Evolutionary conservation across 2,797 vertebrate genomes (phyloP).

Genomic region (Channallabes apus): DNA sequence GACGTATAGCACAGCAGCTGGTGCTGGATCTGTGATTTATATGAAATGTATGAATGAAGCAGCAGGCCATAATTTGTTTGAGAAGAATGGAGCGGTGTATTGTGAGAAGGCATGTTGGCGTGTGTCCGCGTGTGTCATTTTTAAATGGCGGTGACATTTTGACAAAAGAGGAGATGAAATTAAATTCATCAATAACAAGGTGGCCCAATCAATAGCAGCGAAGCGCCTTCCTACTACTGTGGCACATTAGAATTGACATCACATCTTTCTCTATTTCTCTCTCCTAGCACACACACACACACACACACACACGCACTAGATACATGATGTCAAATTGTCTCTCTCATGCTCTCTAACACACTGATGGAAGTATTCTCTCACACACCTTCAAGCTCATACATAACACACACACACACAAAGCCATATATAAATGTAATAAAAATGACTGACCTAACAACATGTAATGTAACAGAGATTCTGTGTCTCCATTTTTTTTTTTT

Average conservation of each 20-base stretch:
- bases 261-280: constrained; percentile 60
- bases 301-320: constrained; percentile 40
- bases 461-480: not conserved
- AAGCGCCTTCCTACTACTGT: constrained; percentile 67
- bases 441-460: not conserved
- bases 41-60: constrained; percentile 37
- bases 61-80: constrained; percentile 32
- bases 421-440: not conserved
- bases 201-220: constrained; percentile 74
- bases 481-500: not conserved
- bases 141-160: constrained; percentile 69
- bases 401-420: constrained; percentile 57
- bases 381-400: constrained; percentile 42
- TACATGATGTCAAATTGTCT: constrained; percentile 30
- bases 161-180: constrained; percentile 78
- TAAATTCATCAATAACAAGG: constrained; percentile 79
- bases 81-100: constrained; percentile 29
- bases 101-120: constrained; percentile 30
- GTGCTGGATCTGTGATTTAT: constrained; percentile 51
- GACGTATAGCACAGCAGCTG: constrained; percentile 40
- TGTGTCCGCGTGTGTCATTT: constrained; percentile 18
- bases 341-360: not conserved
- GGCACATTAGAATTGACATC: constrained; percentile 70
- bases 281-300: constrained; percentile 39
- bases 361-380: constrained; percentile 4